Evolutionary conservation across 2,797 vertebrate species (phyloP).

Genomic region (Darevskia nairensis): DNA sequence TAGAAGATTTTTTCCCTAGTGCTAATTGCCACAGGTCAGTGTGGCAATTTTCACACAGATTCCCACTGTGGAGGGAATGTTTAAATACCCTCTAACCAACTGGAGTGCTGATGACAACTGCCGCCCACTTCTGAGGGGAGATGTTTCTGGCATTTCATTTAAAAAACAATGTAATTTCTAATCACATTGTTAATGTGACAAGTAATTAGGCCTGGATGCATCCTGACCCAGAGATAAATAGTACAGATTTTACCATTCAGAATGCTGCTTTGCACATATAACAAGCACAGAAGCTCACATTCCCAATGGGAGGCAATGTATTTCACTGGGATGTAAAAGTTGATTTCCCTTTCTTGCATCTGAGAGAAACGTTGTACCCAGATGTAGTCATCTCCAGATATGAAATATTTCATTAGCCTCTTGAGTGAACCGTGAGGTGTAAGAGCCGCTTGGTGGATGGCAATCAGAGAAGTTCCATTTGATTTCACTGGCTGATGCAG

Average conservation of each 20-base stretch:
- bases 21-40: background rate
- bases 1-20: background rate
- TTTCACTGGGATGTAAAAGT: slow-evolving; percentile 9
- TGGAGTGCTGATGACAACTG: too few species aligned
- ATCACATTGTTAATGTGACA: too few species aligned
- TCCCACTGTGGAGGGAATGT: background rate
- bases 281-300: background rate
- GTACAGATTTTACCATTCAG: background rate
- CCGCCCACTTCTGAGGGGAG: too few species aligned
- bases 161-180: too few species aligned
- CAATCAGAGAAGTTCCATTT: background rate
- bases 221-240: background rate
- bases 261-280: background rate
- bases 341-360: background rate
- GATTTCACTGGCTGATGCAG: background rate
- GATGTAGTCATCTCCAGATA: background rate
- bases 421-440: background rate
- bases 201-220: background rate
- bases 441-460: background rate
- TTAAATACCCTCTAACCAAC: too few species aligned
- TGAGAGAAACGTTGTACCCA: background rate
- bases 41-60: background rate
- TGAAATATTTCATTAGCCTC: slow-evolving; percentile 3
- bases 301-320: background rate
- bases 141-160: too few species aligned